These are phyloP conservation scores for Zoroaster sp. DNA, from an alignment of 53 echinoderm and acorn worm genomes.

Conservation along the genomic window DNA sequence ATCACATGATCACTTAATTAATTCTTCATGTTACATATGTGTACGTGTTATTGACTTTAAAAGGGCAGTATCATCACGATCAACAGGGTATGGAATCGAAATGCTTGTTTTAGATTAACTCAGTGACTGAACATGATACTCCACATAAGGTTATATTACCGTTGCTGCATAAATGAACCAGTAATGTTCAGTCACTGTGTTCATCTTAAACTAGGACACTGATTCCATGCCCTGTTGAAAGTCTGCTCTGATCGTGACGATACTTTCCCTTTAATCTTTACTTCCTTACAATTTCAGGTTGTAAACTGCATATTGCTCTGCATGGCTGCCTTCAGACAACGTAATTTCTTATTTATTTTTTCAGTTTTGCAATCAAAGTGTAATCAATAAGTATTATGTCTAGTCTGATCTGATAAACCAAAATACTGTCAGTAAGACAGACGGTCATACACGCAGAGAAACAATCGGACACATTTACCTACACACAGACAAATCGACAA, in stretches of 20 bases:
- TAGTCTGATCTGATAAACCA: too few species aligned
- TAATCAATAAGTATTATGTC: neutral
- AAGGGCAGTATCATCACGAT: too few species aligned
- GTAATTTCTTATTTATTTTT: too few species aligned
- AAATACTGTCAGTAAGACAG: too few species aligned
- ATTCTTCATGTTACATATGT: too few species aligned
- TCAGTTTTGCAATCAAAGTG: neutral
- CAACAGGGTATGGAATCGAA: neutral
- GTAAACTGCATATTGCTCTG: constrained; percentile 75
- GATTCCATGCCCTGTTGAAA: too few species aligned
- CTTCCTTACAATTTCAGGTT: constrained; percentile 40
- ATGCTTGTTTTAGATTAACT: neutral
- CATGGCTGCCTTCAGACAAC: constrained; percentile 73
- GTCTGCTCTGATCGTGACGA: neutral
- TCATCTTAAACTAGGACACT: too few species aligned
- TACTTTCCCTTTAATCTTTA: neutral
- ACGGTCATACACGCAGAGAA: too few species aligned
- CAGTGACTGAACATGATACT: neutral
- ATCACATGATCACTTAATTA: too few species aligned
- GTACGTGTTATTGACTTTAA: too few species aligned
- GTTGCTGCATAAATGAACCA: neutral
- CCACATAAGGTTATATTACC: neutral
- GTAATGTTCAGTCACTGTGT: neutral
- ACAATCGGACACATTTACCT: too few species aligned
- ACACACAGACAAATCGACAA: too few species aligned